Evolutionary conservation across 1,140 invertebrate genomes (phyloP).

Genomic region (Laupala kohalensis): DNA sequence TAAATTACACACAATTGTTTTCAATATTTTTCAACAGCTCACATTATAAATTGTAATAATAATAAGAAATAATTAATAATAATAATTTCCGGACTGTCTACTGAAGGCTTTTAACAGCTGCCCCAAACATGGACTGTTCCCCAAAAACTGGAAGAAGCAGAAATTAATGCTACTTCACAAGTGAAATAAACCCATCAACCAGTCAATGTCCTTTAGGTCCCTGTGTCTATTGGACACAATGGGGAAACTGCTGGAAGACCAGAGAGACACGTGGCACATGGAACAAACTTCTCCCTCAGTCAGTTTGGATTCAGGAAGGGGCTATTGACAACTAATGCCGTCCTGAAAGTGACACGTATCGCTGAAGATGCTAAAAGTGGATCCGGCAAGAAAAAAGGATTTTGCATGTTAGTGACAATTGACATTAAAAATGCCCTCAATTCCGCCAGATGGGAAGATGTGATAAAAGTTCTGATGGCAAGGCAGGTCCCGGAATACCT

Average conservation of each 20-base stretch:
- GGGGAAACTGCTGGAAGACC: not conserved
- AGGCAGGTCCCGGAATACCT: not conserved
- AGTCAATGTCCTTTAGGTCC: not conserved
- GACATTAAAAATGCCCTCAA: not conserved
- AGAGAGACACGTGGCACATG: not conserved
- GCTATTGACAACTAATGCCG: too few relatives aligned
- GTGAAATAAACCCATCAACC: not conserved
- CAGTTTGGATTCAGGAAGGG: not conserved
- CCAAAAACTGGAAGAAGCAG: not conserved
- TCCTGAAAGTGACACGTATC: not conserved
- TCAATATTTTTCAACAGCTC: too few relatives aligned
- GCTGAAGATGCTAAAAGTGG: too few relatives aligned
- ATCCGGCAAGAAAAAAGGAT: not conserved
- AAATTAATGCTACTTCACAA: not conserved
- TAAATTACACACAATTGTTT: too few relatives aligned
- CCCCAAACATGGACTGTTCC: not conserved
- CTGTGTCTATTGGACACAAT: not conserved
- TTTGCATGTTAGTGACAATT: not conserved
- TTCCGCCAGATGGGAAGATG: not conserved
- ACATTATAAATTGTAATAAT: too few relatives aligned
- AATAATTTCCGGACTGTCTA: not conserved
- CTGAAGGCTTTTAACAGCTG: not conserved
- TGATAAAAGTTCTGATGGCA: not conserved
- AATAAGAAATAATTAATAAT: too few relatives aligned
- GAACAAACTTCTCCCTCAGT: not conserved